Base-by-base conservation (phyloP, 2,113 vertebrate species). In the Campylomormyrus tamandua region DNA sequence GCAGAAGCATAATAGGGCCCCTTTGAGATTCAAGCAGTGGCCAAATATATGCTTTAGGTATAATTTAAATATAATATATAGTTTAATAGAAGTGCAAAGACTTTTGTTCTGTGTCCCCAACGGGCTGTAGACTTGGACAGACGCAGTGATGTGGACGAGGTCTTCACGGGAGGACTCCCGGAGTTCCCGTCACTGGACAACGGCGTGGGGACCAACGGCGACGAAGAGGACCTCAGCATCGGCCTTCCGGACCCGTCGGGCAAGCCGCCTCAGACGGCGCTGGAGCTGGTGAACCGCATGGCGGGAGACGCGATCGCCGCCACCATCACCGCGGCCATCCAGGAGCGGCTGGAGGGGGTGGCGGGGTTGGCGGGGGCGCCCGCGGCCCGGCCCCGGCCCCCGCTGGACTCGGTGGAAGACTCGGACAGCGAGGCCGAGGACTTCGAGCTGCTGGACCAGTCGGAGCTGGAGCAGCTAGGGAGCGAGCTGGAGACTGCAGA, bases 401-500 rank as follows among this genome's bases (percentile, higher is more conserved):
- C 93, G 90, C 92, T 94, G 91, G 94, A 94, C 58, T 85, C 93
- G 15, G 95, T 90, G 0, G 97, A 98, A 91, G 98, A 99, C 90
- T 97, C 98, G 66, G 98, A 99, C 95, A 96, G 97, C 3, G 98
- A 99, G 52, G 97, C 97, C 89, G 98, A 99, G 93, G 98, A 99
- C 95, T 99, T 99, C 94, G 98, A 99, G 97, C 96, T 99, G 92
- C 96, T 99, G 93, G 98, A 99, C 94, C 98, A 99, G 94, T 98
- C 98, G 2, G 98, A 99, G 96, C 96, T 99, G 89, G 98, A 99
- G 94, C 97, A 98, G 84, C 96, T 99, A 91, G 98, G 98, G 92
- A 96, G 95, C n/a, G 98, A 96, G 91, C 96, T 97, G 91, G 94
- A 95, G 92, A 94, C 94, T 86, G 92, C 94, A 86, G 91, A 94